Evolutionary conservation across 2,113 vertebrate species (phyloP).

Genomic region (Poeciliopsis turrubarensis): DNA sequence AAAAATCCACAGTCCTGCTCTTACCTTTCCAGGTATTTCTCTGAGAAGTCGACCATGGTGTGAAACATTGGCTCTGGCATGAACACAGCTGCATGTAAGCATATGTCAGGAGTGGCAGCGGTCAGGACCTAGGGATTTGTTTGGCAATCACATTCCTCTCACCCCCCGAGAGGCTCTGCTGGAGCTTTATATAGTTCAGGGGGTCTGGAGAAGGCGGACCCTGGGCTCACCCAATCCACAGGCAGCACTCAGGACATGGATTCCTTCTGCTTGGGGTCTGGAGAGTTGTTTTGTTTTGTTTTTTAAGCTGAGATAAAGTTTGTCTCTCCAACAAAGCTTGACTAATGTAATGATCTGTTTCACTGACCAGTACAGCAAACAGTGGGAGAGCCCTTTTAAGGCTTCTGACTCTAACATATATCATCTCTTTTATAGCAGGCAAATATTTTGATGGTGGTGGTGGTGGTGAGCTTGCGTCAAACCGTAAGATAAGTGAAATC

Average conservation of each 20-base stretch:
- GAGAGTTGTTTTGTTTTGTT: background rate
- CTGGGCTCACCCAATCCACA: constrained; percentile 77
- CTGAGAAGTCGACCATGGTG: constrained; percentile 87
- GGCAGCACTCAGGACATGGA: constrained; percentile 43
- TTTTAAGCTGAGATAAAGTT: constrained; percentile 23
- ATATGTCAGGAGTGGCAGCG: constrained; percentile 42
- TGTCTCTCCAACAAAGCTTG: background rate
- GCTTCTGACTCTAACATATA: background rate
- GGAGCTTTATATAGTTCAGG: constrained; percentile 74
- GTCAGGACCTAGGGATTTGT: constrained; percentile 64
- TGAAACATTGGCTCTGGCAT: constrained; percentile 73
- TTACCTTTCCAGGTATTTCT: constrained; percentile 91
- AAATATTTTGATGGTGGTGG: background rate
- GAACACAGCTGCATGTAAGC: constrained; percentile 63
- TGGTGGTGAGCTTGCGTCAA: background rate
- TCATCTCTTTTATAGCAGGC: background rate
- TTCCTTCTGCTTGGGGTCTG: constrained; percentile 45
- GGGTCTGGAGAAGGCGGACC: constrained; percentile 61
- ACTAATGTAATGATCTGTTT: constrained; percentile 6
- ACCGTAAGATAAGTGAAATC: background rate
- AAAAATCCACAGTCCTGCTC: constrained; percentile 27
- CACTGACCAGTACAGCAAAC: background rate
- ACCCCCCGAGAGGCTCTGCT: constrained; percentile 60
- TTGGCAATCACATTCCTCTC: constrained; percentile 78
- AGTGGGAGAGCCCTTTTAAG: background rate